Base-by-base conservation (phyloP, 2,113 vertebrate species). In the Myotis yumanensis region DNA sequence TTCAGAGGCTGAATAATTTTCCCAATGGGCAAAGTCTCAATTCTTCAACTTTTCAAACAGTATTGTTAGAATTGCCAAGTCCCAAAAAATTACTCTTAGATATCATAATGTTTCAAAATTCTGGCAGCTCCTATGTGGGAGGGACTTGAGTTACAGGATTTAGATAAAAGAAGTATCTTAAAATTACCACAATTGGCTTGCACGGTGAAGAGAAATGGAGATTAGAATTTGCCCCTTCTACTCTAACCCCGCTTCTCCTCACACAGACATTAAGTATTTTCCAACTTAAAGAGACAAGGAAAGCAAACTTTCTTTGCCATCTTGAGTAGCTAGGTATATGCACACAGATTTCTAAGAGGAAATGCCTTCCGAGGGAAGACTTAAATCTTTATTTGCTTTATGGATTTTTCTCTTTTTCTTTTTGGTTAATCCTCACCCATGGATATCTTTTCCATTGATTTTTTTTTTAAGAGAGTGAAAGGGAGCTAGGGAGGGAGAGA, bases 41-140 rank as follows among this genome's bases (percentile, higher is more conserved):
- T 92, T 91, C 57, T 20, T 87, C 46, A 83, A 76, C 22, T 94
- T 71, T 76, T 9, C 54, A 94, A 89, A 86, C 28, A 75, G 43
- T 72, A 84, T 30, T 59, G 15, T 72, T 48, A 84, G 14, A 66
- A 40, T 59, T 9, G 68, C 51, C 43, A 94, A 32, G 40, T 75
- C n/a, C 51, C 51, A 57, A 85, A 79, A 80, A 94, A 82, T 86
- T 77, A 77, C 43, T 87, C 92, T 66, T 57, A 84, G 87, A 79
- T 6, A 93, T 15, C 62, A 80, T 0, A 79, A 8, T 43, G 64
- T 91, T 93, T 92, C 35, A 86, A 64, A 77, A 90, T 79, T 90
- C 51, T 37, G 69, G 30, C 17, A 86, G 73, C 35, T 76, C 90
- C 32, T n/a, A 48, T 52, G 18, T 66, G n/a, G 81, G 59, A 95